A percentile compares a stretch with the other conserved stretches of the same genome.
These are phyloP conservation scores for Chamaetylas fuelleborni DNA, from an alignment of 2,113 vertebrate genomes.

Conservation along the genomic window DNA sequence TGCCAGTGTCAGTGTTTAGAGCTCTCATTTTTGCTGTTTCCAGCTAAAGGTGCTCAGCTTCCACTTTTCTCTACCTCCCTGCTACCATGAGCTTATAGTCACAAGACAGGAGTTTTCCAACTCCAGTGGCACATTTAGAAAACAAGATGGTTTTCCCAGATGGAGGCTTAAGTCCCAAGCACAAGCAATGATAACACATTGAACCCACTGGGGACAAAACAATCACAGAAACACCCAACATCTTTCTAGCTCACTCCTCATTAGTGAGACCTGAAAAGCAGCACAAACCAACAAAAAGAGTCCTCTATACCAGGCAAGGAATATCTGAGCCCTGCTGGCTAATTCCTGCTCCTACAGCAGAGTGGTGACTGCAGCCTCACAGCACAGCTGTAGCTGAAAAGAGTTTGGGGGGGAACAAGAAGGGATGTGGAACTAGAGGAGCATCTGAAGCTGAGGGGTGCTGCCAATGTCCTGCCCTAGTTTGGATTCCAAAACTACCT, in stretches of 20 bases:
- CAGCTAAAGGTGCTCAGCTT: background rate
- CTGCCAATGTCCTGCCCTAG: background rate
- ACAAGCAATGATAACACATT: fast-evolving
- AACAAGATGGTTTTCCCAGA: background rate
- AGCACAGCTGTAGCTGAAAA: background rate
- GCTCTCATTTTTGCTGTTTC: background rate
- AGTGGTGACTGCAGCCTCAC: background rate
- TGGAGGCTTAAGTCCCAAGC: background rate
- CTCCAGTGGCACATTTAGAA: background rate
- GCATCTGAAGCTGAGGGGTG: background rate
- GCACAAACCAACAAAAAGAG: background rate
- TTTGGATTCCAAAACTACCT: background rate
- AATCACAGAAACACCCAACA: background rate
- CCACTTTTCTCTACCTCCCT: background rate
- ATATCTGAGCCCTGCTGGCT: background rate
- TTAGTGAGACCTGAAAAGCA: background rate
- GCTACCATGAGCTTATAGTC: background rate
- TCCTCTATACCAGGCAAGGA: fast-evolving
- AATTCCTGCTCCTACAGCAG: background rate
- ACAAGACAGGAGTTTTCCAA: background rate
- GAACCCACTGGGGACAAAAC: background rate
- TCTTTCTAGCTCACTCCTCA: background rate
- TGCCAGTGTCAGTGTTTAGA: background rate
- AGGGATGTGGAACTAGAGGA: background rate
- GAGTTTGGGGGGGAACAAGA: background rate